Percentiles rank a stretch among this genome's conserved stretches.
Conservation (phyloP, 2,113 vertebrate species). For the Neomonachus schauinslandi region DNA sequence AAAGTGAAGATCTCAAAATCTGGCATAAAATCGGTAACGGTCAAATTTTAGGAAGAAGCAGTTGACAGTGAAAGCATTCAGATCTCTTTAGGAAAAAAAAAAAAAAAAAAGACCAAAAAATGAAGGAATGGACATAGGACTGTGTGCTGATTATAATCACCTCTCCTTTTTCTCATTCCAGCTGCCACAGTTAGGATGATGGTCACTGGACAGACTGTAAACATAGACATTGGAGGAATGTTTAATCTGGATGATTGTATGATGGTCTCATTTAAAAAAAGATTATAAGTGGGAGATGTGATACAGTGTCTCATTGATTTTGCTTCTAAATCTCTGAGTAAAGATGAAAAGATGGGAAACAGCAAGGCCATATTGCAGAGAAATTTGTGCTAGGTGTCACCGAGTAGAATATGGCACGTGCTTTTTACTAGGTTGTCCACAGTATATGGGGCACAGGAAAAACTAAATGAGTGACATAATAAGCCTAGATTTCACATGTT, state of each 20-base stretch:
- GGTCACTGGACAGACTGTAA: neutral
- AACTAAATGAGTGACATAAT: neutral
- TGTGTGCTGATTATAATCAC: rapidly evolving
- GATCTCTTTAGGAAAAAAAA: neutral
- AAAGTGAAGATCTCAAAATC: neutral
- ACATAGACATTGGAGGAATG: neutral
- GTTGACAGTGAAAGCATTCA: neutral
- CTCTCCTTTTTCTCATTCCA: neutral
- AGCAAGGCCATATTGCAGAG: neutral
- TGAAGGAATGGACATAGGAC: rapidly evolving
- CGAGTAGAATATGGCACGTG: no score
- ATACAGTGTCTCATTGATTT: neutral
- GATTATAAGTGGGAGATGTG: neutral
- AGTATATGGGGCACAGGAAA: neutral
- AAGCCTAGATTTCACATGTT: no score
- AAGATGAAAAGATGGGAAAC: neutral
- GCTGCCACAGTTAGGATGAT: no score
- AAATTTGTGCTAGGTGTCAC: neutral
- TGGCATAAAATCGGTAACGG: neutral
- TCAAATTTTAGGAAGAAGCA: neutral
- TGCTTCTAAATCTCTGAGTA: neutral
- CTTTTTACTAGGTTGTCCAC: neutral
- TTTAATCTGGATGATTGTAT: neutral
- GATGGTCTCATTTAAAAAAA: neutral
- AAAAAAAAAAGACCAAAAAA: neutral